Base-by-base conservation (phyloP, 2,113 vertebrate species). In the Riparia riparia region DNA sequence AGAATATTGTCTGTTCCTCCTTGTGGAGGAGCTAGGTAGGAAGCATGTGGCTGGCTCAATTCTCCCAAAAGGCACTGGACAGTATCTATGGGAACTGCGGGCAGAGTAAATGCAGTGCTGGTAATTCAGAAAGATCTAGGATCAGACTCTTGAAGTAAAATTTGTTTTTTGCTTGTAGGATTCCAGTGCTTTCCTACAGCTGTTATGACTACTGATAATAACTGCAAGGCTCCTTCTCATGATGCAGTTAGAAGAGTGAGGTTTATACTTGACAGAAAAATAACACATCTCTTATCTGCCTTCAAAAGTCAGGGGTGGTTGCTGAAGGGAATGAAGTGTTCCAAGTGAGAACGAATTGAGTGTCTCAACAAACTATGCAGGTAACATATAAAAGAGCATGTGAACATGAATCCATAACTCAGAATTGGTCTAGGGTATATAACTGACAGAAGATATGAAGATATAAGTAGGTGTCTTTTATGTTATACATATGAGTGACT, bases 401-500 rank as follows among this genome's bases (percentile, higher is more conserved):
- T 50, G 22, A 85, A 26, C 22, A 69, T 77, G 24, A 34, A 31
- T 32, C 8, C 41, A 41, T 51, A 39, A 4, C 26, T 76, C 32
- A 77, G n/a, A 14, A 2, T 17, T 65, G 14, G 5, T 4, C 2
- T 3, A 58, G 18, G 16, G 1, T 47, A 14, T 44, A 7, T 37
- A 86, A 65, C 5, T 39, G 65, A 65, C 9, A 70, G 20, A 26
- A 41, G 9, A 44, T 3, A 26, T 14, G 18, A 69, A 65, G 42
- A 31, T 17, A 4, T 5, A 56, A 14, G 31, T 49, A 70, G 9
- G 2, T 58, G 19, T 58, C 31, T 60, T 84, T 61, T 10, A 24
- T 25, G 21, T 50, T 79, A 42, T 12, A 45, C 0, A 0, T n/a
- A 14, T 32, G 44, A 60, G 15, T 31, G 7, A 6, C 7, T 80